A percentile compares a stretch with the other conserved stretches of the same genome.
Conservation (phyloP, 2,888 invertebrate species). For the Heteromyza rotundicornis region DNA sequence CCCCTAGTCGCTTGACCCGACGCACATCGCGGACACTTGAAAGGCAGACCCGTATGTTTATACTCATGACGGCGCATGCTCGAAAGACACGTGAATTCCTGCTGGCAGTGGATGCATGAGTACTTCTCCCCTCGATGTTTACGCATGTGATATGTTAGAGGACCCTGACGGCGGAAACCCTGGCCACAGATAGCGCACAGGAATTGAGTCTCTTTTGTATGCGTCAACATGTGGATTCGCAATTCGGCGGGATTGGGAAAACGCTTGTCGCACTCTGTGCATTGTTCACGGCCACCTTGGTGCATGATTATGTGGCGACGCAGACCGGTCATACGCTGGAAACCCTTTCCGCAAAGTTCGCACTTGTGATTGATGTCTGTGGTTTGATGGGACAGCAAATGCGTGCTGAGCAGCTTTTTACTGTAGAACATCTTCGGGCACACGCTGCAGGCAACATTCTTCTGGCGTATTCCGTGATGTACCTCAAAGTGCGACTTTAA, state of each 20-base stretch:
- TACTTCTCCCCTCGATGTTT: conserved; percentile 1
- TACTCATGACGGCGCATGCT: neutral
- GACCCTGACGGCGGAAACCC: neutral
- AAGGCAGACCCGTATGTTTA: neutral
- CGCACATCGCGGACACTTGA: conserved; percentile 1
- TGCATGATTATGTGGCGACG: conserved; percentile 3
- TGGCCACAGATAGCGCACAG: conserved; percentile 1
- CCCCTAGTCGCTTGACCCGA: neutral
- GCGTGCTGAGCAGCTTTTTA: conserved; percentile 1
- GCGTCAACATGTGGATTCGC: neutral
- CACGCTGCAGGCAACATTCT: neutral
- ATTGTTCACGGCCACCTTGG: neutral
- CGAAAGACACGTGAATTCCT: neutral
- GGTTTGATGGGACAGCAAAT: neutral
- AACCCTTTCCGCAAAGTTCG: neutral
- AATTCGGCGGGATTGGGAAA: neutral
- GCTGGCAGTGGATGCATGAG: neutral
- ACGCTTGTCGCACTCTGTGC: neutral
- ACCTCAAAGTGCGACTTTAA: conserved; percentile 2
- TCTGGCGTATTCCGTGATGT: neutral
- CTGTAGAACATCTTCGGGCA: conserved; percentile 2
- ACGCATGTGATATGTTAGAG: conserved; percentile 3
- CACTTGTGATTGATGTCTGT: neutral
- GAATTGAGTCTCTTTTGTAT: neutral
- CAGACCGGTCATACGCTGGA: neutral